A percentile compares a stretch with the other conserved stretches of the same genome.
These are phyloP conservation scores for Zygogramma bicolorata DNA, from an alignment of 2,888 invertebrate genomes.

Conservation along the genomic window DNA sequence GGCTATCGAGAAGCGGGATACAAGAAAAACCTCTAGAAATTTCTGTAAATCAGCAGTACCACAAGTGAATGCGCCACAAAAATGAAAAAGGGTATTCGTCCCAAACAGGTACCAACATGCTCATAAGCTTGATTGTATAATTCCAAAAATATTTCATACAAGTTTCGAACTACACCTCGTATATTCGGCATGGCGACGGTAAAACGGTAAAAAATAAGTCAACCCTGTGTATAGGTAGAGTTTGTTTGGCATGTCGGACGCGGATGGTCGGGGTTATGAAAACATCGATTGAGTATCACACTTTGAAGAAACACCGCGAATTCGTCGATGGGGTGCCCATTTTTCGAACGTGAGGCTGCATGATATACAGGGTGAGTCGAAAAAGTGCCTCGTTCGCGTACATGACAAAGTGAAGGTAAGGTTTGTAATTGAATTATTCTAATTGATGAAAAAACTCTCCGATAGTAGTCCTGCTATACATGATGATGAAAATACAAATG, in stretches of 20 bases:
- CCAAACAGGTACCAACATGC: slow-evolving; percentile 27
- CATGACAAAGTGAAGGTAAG: too few relatives aligned
- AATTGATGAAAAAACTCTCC: too few relatives aligned
- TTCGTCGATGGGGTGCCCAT: neutral
- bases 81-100: neutral
- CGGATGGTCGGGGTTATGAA: slow-evolving; percentile 31
- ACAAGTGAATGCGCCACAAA: neutral
- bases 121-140: slow-evolving; percentile 17
- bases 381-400: neutral
- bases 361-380: neutral
- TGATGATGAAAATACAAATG: too few relatives aligned
- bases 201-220: slow-evolving; percentile 21
- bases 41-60: neutral
- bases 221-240: slow-evolving; percentile 33
- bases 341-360: too few relatives aligned
- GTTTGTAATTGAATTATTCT: too few relatives aligned
- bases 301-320: slow-evolving; percentile 28
- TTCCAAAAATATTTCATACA: slow-evolving; percentile 16
- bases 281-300: slow-evolving; percentile 50
- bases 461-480: too few relatives aligned
- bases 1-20: too few relatives aligned
- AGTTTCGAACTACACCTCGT: slow-evolving; percentile 4
- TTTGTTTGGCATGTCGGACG: slow-evolving; percentile 32
- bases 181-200: slow-evolving; percentile 1
- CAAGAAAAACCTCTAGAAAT: too few relatives aligned